Evolutionary conservation across 1,140 invertebrate genomes (phyloP).

Genomic region (Drosophila eugracilis): DNA sequence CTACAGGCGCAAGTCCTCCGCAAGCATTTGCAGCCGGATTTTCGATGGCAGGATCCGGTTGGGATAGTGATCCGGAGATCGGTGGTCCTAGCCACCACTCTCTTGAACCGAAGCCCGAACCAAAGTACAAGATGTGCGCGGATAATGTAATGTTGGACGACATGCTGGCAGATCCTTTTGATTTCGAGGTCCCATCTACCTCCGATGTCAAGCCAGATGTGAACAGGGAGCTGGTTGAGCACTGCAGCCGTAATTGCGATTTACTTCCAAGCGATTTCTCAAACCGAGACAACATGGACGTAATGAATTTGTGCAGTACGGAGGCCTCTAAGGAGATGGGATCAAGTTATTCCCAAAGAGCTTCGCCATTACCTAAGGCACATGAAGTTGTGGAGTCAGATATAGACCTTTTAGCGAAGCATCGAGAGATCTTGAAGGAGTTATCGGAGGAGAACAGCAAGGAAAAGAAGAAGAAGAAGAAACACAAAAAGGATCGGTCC

Average conservation of each 20-base stretch:
- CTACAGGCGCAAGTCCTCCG: not conserved
- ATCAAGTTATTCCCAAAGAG: not conserved
- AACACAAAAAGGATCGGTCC: slow-evolving; percentile 41
- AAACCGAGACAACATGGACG: slow-evolving; percentile 1
- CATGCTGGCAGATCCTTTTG: not conserved
- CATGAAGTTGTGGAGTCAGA: not conserved
- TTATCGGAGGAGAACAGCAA: not conserved
- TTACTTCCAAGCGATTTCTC: slow-evolving; percentile 16
- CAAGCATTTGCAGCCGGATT: not conserved
- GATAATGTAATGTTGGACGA: slow-evolving; percentile 1
- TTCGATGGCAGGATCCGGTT: slow-evolving; percentile 5
- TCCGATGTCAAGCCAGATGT: not conserved
- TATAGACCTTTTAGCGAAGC: not conserved
- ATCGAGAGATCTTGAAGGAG: not conserved
- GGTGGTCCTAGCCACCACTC: not conserved
- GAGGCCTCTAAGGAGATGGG: not conserved
- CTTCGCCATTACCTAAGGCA: no score
- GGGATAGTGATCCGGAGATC: slow-evolving; percentile 43
- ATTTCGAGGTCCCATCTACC: not conserved
- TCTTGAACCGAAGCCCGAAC: not conserved
- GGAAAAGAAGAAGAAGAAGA: slow-evolving; percentile 18
- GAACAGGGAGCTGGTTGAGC: not conserved
- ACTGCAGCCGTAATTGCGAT: not conserved
- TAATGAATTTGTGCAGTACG: slow-evolving; percentile 27
- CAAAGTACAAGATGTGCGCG: not conserved